Evolutionary conservation across 2,113 vertebrate genomes (phyloP), one percentile per base, ranked within the genome.

Genomic region (Chaetura pelagica): DNA sequence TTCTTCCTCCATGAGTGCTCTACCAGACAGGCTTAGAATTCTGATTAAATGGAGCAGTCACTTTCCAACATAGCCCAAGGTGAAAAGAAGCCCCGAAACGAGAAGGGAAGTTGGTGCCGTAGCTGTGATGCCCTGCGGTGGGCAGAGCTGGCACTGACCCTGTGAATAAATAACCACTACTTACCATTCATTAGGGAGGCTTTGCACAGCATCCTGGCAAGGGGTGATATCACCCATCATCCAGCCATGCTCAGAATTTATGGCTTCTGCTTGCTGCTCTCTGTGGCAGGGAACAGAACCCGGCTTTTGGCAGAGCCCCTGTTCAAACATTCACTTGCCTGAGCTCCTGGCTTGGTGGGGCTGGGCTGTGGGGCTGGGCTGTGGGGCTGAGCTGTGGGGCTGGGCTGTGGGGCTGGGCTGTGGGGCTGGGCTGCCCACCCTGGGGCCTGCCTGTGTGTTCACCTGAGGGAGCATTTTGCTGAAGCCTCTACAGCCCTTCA

Each of bases 241-340:
- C 30, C 71, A 24, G 0, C 6, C 26, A 26, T 32, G 51, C 38
- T 61, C 64, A 2, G 4, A 12, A 6, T 3, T 4, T 12, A 5
- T 7, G 16, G 2, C 12, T 68, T 21, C 0, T 12, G 57, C 4
- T 30, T 34, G n/a, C 46, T 24, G 0, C 24, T 66, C 48, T 58
- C 32, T 3, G 6, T 17, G 73, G 83, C 78, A 61, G 67, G 27
- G 9, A 17, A 6, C 73, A 40, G 42, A 73, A 20, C 35, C 42
- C n/a, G 21, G 3, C 59, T 32, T 35, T 0, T 29, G 19, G 20
- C 59, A 35, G 75, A 48, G 17, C 11, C 35, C 4, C 42, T 49
- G 26, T 12, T 52, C 24, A 32, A 16, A 40, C 34, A 35, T 18
- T 26, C 64, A 19, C 18, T 16, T 34, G 38, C 27, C 8, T 59